Evolutionary conservation across 2,797 vertebrate genomes (phyloP).

Genomic region (Poeciliopsis presidionis): DNA sequence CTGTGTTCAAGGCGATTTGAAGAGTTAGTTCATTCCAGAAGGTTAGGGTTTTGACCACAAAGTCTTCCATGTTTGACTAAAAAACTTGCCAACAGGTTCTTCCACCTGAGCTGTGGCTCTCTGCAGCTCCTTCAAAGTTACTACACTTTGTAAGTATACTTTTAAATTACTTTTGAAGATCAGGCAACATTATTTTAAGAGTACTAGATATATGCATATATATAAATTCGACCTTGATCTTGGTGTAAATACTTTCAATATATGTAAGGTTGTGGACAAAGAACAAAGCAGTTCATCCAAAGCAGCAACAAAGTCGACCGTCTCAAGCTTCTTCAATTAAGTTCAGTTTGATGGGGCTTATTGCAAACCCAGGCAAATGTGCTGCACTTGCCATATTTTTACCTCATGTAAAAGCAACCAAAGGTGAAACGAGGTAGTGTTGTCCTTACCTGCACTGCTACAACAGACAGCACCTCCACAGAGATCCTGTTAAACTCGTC

Average conservation of each 20-base stretch:
- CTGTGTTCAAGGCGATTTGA: too few species aligned
- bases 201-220: neutral
- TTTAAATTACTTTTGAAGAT: neutral
- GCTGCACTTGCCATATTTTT: neutral
- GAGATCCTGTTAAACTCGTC: constrained; percentile 98
- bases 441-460: constrained; percentile 92
- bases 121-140: too few species aligned
- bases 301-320: neutral
- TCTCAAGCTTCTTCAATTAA: neutral
- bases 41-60: too few species aligned
- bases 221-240: neutral
- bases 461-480: constrained; percentile 96
- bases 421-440: neutral
- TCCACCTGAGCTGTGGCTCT: too few species aligned
- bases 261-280: neutral
- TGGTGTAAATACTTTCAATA: neutral
- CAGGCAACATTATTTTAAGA: neutral
- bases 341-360: neutral
- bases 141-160: neutral
- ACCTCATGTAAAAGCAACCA: neutral
- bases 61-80: neutral
- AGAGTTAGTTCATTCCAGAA: neutral
- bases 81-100: neutral
- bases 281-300: neutral
- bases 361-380: neutral